Evolutionary conservation across 1,140 invertebrate genomes (phyloP), one percentile per base, ranked within the genome.

Genomic region (Amyelois transitella): DNA sequence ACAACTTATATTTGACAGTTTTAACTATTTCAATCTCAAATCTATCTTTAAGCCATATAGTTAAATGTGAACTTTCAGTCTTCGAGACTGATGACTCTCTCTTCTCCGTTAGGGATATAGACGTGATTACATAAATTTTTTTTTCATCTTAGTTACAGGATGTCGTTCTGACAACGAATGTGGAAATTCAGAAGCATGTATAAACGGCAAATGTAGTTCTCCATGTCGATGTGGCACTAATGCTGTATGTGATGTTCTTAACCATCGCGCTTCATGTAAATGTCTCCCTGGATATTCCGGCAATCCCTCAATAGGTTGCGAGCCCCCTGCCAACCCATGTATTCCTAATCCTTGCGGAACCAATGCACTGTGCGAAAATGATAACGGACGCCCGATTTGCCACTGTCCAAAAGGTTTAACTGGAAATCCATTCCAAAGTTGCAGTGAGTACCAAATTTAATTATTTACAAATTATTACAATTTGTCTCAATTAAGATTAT

Each of bases 341-440:
- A 86, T 92, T 60, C 94, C 94, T 18, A 96, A 95, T 85, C 95
- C 96, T 17, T 97, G 96, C 81, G 96, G 96, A 14, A 80, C 92
- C 0, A 93, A 94, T 70, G 96, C 96, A 7, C 81, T 94, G 44
- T 97, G 96, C 77, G 95, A 97, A 89, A 90, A 93, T 38, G 94
- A 96, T 69, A 93, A 95, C 70, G 96, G 95, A 58, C 94, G 93
- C 86, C 95, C 95, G 0, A 95, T 97, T 62, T 97, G 96, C 72
- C 96, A 92, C 82, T 98, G 96, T 80, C 95, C 95, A 0, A 95
- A 95, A 77, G 95, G 95, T 64, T 89, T 95, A 52, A 97, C 96
- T 8, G 96, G 96, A 84, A 96, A 97, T 91, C 96, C 96, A 10
- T 97, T 97, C 73, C 92, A 94, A 60, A 95, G 94, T 87, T 97